These are phyloP conservation scores for Pangasius djambal DNA, from an alignment of 2,797 vertebrate genomes.

Conservation along the genomic window DNA sequence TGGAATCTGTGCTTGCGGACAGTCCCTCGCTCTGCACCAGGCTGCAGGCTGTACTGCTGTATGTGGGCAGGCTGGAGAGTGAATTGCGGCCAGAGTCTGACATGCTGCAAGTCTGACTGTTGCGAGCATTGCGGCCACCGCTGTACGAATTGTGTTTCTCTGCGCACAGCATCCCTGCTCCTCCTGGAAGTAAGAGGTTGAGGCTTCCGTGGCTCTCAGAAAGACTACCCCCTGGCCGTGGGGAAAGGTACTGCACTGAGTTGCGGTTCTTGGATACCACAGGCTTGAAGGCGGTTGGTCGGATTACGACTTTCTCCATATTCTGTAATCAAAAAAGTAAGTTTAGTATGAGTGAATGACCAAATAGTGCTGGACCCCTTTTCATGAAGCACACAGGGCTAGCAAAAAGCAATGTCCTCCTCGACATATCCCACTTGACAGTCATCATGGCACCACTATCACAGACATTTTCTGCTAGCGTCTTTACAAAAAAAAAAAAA, in stretches of 20 bases:
- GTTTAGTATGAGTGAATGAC: not conserved
- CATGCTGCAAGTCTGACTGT: constrained; percentile 87
- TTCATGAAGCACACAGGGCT: not conserved
- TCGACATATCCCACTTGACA: not conserved
- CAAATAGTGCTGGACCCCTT: not conserved
- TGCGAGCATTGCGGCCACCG: constrained; percentile 75
- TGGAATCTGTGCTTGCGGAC: constrained; percentile 68
- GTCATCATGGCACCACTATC: not conserved
- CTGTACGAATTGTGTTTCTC: constrained; percentile 85
- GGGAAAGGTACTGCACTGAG: constrained; percentile 83
- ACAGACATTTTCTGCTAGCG: not conserved
- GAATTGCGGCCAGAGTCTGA: constrained; percentile 98
- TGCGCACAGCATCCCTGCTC: constrained; percentile 59
- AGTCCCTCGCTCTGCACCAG: constrained; percentile 82
- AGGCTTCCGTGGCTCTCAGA: constrained; percentile 95
- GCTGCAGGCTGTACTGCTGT: constrained; percentile 89
- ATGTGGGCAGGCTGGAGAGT: constrained; percentile 95
- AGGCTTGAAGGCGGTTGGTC: constrained; percentile 97
- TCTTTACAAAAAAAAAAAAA: not conserved
- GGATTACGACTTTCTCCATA: constrained; percentile 95
- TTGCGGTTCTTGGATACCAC: constrained; percentile 91
- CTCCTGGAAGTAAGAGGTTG: constrained; percentile 83
- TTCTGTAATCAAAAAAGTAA: constrained; percentile 75
- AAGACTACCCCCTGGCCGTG: constrained; percentile 78
- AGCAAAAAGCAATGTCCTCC: not conserved